phyloP scores from a whole-genome alignment of 1,140 invertebrate species.

The Monomorium pharaonis region DNA sequence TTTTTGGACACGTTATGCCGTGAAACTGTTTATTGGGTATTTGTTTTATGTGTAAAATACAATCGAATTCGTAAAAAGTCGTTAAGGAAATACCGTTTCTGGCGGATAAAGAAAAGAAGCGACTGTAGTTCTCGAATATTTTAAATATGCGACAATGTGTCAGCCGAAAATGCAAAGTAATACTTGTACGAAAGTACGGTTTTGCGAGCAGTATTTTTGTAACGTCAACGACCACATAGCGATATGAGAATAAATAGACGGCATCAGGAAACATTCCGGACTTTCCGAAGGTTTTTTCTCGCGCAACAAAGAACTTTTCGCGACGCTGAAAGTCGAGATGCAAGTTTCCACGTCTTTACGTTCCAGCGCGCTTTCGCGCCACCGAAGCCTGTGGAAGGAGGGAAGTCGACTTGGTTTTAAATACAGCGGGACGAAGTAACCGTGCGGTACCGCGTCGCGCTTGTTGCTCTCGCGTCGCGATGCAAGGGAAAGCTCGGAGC shows the following conservation, averaged over 20 bases:
- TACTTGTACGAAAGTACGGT: not conserved
- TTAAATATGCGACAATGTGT: not conserved
- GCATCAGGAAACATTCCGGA: not conserved
- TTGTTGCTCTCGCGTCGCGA: not conserved
- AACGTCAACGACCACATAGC: not conserved
- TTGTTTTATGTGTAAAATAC: too few species aligned
- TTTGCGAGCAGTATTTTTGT: not conserved
- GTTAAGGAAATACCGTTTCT: not conserved
- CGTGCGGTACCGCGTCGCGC: conserved; percentile 39
- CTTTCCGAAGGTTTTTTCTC: conserved; percentile 7
- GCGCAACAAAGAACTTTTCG: conserved; percentile 36
- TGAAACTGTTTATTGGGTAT: too few species aligned
- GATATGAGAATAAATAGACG: conserved; percentile 5
- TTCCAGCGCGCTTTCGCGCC: not conserved
- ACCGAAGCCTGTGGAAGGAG: not conserved
- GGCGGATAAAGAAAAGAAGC: not conserved
- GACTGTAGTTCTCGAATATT: not conserved
- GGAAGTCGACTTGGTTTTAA: conserved; percentile 44
- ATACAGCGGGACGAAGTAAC: conserved; percentile 47
- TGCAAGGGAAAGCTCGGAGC: not conserved
- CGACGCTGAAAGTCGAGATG: conserved; percentile 3
- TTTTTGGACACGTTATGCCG: too few species aligned
- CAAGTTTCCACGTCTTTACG: not conserved
- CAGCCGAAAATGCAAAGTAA: not conserved
- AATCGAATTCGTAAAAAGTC: not conserved